A percentile compares a stretch with the other conserved stretches of the same genome.
phyloP scores from a whole-genome alignment of 2,113 vertebrate genomes.

The Paradoxurus hermaphroditus region DNA sequence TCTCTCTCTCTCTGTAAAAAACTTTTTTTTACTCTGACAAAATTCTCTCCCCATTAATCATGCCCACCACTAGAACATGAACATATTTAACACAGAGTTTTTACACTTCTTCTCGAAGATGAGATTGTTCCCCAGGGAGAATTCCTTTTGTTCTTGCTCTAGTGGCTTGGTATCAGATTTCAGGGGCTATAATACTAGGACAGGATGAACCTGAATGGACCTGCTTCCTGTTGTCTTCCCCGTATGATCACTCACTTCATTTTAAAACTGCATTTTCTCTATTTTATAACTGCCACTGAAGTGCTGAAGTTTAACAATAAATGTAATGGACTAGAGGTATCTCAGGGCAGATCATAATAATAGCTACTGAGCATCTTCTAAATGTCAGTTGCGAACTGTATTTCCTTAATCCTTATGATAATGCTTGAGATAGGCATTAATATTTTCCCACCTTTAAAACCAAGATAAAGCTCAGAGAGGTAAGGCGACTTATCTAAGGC shows the following conservation, averaged over 20 bases:
- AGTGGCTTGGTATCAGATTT: background rate
- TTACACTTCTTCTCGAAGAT: background rate
- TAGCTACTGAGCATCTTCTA: background rate
- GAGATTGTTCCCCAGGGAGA: background rate
- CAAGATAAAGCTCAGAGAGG: background rate
- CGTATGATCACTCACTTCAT: background rate
- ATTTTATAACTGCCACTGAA: background rate
- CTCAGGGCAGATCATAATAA: background rate
- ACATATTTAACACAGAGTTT: background rate
- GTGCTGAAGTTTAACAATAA: background rate
- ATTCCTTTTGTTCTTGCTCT: background rate
- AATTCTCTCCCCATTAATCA: background rate
- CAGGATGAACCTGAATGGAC: background rate
- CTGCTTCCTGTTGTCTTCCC: background rate
- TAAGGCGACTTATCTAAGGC: background rate
- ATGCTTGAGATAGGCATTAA: background rate
- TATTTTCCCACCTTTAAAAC: constrained; percentile 14
- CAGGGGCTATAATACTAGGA: background rate
- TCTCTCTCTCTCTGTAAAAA: too few relatives aligned
- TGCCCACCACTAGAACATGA: background rate
- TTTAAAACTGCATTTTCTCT: background rate
- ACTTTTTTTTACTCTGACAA: background rate
- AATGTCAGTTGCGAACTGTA: background rate
- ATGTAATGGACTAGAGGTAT: background rate
- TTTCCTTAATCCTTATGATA: background rate